Evolutionary conservation across 2,888 invertebrate genomes (phyloP), one percentile per base, ranked within the genome.

Genomic region (Shargacucullia verbasci): DNA sequence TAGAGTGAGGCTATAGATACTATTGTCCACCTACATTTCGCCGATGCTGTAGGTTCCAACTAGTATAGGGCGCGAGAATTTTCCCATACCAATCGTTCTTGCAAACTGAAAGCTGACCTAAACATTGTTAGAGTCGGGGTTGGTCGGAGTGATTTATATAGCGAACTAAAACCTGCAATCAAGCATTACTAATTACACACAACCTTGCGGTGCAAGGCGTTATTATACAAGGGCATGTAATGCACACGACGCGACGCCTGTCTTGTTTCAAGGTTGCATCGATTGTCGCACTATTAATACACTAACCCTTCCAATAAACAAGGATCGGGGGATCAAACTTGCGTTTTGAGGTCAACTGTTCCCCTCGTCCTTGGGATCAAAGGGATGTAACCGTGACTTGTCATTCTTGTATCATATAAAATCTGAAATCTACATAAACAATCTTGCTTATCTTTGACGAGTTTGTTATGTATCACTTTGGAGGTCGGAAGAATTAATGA

Each of bases 231-330:
- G 58, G 57, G 29, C 47, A 37, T 27, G 31, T 29, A 45, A 45
- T 59, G 70, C 70, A 47, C 39, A 48, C 34, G 43, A 29, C 40
- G 35, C 34, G 9, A 29, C 9, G 29, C 29, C 29, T 29, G 29
- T 29, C 9, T 29, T 29, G 29, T 29, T n/a, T 45, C 72, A 73
- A 68, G 71, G 69, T 45, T 40, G 31, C 15, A 10, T 1, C 33
- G 47, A 61, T 53, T 49, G 57, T 50, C 49, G 49, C 44, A 52
- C 57, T 73, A 76, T 73, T 72, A 43, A 69, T 74, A 63, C 37
- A 55, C 43, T 52, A 43, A 53, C 52, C 39, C 56, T 57, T 45
- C 49, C 54, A 67, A 54, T 61, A 60, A 58, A 41, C 29, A 10
- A 27, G 20, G 50, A 52, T 49, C 34, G 55, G 43, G 34, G 57